Base-by-base conservation (phyloP, 2,797 vertebrate species). In the Mastacembelus armatus region DNA sequence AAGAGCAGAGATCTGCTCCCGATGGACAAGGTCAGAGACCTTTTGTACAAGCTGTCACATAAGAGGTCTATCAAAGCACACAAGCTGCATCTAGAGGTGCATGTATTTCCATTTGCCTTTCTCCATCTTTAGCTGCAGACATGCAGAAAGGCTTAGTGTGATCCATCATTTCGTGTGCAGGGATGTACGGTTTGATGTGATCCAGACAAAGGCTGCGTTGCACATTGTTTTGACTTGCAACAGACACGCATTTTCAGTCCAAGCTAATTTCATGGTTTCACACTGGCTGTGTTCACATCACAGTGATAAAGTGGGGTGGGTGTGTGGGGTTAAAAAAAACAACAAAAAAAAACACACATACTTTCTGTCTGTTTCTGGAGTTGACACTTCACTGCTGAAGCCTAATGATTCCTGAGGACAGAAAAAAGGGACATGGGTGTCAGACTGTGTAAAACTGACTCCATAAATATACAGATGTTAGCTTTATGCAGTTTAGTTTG, bases 361-460 rank as follows among this genome's bases (percentile, higher is more conserved):
- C 98, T 97, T 98, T 93, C 96, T 95, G 85, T 98, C 98, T 1
- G 92, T 94, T 90, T 99, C 97, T n/a, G 97, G 97, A 11, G 97
- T 99, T 76, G 98, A 97, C 6, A 95, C 91, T 0, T 94, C 88
- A 51, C 96, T 99, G 89, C 94, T 96, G 87, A 98, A 95, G 73
- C 95, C 96, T 63, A 97, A 91, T 0, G 97, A 96, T 80, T 99
- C 97, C 98, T 99, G 93, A 45, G 55, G 76, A 83, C 26, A 70
- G 39, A 74, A 3, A 74, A 9, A 72, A 16, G 15, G n/a, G 4
- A 63, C 18, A 54, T 27, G 39, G 32, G 16, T 2, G 43, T 84
- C 2, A 79, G 48, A 36, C 3, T 9, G 3, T 19, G 9, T 10
- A 35, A 11, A 27, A 30, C n/a, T 26, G 12, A 32, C 18, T 35